These are phyloP conservation scores for Cordilura impudica DNA, from an alignment of 2,888 invertebrate species.

Conservation along the genomic window DNA sequence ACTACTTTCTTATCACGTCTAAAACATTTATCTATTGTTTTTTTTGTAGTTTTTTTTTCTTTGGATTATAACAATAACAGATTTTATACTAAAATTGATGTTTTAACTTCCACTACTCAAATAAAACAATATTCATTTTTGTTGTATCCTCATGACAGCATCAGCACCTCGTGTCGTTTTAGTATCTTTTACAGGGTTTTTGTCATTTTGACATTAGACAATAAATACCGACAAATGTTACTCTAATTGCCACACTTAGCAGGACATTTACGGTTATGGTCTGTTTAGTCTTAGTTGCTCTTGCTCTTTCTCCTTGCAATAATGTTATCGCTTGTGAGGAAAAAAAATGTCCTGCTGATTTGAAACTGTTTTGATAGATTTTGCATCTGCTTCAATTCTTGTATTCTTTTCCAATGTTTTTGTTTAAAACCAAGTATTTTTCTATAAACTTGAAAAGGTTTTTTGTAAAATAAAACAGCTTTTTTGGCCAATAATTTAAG, in stretches of 20 bases:
- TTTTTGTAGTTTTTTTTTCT: too few relatives aligned
- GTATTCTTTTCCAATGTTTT: constrained; percentile 3
- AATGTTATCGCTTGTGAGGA: constrained; percentile 54
- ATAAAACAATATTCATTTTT: neutral
- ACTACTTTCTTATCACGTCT: constrained; percentile 52
- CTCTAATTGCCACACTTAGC: constrained; percentile 66
- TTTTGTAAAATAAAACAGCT: constrained; percentile 33
- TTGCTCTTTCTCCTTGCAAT: constrained; percentile 4
- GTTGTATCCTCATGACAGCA: constrained; percentile 7
- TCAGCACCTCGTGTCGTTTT: constrained; percentile 55
- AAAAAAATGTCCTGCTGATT: constrained; percentile 62
- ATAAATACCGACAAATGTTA: constrained; percentile 65
- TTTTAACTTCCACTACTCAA: neutral
- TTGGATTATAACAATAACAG: constrained; percentile 31
- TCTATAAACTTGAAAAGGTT: constrained; percentile 1
- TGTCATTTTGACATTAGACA: constrained; percentile 29
- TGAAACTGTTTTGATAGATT: constrained; percentile 58
- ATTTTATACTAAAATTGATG: constrained; percentile 32
- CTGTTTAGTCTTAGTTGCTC: constrained; percentile 19
- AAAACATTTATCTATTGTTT: constrained; percentile 41
- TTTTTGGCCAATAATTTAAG: constrained; percentile 43
- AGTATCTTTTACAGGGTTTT: constrained; percentile 9
- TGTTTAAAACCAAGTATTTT: neutral
- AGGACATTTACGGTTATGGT: constrained; percentile 61
- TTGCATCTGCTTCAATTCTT: constrained; percentile 62